Conservation (phyloP, 92 coral and sea anemone species). For the Metridium senile region DNA sequence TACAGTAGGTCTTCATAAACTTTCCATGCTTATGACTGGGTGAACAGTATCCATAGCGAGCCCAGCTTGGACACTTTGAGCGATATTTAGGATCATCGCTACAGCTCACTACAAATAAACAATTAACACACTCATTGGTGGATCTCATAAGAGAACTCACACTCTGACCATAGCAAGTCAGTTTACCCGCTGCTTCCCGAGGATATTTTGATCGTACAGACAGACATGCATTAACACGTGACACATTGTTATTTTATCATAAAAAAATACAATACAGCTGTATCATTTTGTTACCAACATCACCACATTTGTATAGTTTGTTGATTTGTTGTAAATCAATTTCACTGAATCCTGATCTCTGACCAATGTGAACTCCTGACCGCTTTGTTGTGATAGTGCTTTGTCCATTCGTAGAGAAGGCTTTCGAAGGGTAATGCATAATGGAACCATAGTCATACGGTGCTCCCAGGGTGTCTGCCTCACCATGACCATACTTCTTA, state of each 20-base stretch:
- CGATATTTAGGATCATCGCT: background rate
- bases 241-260: background rate
- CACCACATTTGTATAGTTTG: slow-evolving; percentile 47
- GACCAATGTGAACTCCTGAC: too few species aligned
- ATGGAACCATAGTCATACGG: too few species aligned
- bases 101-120: background rate
- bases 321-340: slow-evolving; percentile 51
- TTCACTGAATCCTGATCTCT: too few species aligned
- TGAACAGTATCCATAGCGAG: background rate
- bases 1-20: background rate
- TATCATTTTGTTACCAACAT: background rate
- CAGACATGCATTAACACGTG: too few species aligned
- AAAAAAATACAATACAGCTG: too few species aligned
- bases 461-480: slow-evolving; percentile 63
- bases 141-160: too few species aligned
- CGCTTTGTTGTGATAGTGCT: too few species aligned
- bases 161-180: too few species aligned
- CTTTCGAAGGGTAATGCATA: too few species aligned
- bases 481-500: slow-evolving; percentile 49
- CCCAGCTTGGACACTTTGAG: background rate
- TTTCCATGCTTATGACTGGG: background rate
- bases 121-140: too few species aligned
- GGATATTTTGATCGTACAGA: background rate
- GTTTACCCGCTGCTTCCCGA: background rate
- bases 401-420: too few species aligned